Evolutionary conservation across 2,888 invertebrate species (phyloP).

Genomic region (Erebia ligea): DNA sequence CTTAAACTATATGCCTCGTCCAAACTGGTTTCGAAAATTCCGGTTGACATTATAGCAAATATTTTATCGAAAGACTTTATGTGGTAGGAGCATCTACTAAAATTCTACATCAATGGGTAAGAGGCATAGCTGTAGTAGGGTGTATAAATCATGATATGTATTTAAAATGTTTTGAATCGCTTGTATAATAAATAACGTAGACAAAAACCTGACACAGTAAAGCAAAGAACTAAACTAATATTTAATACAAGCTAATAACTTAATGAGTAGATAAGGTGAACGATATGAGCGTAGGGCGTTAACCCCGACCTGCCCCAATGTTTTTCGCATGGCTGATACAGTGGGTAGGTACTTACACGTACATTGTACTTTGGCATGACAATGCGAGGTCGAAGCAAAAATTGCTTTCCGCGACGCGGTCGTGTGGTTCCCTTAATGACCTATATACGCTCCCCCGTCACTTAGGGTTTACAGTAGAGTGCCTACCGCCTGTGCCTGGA

Average conservation of each 20-base stretch:
- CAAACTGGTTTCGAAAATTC: too few species aligned
- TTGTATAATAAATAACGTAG: neutral
- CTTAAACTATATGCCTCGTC: too few species aligned
- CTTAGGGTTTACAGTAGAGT: constrained; percentile 74
- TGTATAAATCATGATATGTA: too few species aligned
- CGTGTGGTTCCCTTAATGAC: constrained; percentile 67
- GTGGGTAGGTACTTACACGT: constrained; percentile 49
- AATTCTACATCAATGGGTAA: too few species aligned
- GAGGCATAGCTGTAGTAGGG: neutral
- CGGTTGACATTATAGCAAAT: too few species aligned
- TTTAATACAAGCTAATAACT: constrained; percentile 32
- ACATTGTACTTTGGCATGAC: constrained; percentile 48
- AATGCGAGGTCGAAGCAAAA: constrained; percentile 51
- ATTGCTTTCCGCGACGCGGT: constrained; percentile 57
- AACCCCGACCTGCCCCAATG: constrained; percentile 76
- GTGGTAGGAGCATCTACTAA: too few species aligned
- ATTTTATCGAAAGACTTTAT: neutral
- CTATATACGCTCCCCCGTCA: constrained; percentile 74
- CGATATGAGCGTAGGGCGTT: constrained; percentile 59
- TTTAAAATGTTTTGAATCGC: neutral
- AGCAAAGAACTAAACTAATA: constrained; percentile 16
- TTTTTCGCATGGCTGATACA: constrained; percentile 59
- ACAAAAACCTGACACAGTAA: neutral
- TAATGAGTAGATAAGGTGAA: constrained; percentile 47
- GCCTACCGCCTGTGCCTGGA: constrained; percentile 70